A percentile compares a stretch with the other conserved stretches of the same genome.
Evolutionary conservation across 2,113 vertebrate genomes (phyloP).

Genomic region (Mugil cephalus): DNA sequence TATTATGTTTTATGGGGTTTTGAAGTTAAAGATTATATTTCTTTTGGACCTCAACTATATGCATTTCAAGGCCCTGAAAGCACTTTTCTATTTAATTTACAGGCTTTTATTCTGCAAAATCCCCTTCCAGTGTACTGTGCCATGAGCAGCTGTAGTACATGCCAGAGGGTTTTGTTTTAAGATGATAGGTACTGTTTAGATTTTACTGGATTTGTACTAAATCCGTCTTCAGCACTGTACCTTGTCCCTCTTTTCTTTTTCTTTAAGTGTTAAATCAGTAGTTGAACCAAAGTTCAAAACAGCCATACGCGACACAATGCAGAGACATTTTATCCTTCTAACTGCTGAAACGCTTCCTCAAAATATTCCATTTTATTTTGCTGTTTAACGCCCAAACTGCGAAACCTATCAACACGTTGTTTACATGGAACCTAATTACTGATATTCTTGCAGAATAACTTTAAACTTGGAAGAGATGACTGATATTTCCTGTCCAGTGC

Average conservation of each 20-base stretch:
- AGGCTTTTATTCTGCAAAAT: conserved; percentile 17
- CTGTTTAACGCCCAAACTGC: conserved; percentile 13
- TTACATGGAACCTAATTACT: conserved; percentile 40
- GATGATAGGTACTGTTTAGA: conserved; percentile 8
- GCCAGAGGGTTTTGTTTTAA: conserved; percentile 2
- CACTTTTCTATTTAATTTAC: conserved; percentile 46
- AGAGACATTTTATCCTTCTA: conserved; percentile 4
- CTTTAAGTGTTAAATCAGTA: conserved; percentile 28
- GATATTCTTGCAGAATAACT: conserved; percentile 27
- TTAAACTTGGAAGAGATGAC: conserved; percentile 16
- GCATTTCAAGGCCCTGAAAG: conserved; percentile 39
- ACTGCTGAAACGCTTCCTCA: conserved; percentile 16
- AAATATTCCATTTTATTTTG: conserved; percentile 17
- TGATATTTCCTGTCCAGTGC: conserved; percentile 18
- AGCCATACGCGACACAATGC: conserved; percentile 45
- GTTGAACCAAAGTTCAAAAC: conserved; percentile 41
- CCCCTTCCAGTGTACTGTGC: neutral
- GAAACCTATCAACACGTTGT: conserved; percentile 25
- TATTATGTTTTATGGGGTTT: conserved; percentile 28
- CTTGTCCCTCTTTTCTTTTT: neutral
- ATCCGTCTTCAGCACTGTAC: conserved; percentile 24
- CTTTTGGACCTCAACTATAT: neutral
- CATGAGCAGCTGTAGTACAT: neutral
- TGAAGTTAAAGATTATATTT: conserved; percentile 13
- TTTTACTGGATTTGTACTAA: conserved; percentile 19